These are phyloP conservation scores for Teleiodes luculella DNA, from an alignment of 2,888 invertebrate species.

Conservation along the genomic window DNA sequence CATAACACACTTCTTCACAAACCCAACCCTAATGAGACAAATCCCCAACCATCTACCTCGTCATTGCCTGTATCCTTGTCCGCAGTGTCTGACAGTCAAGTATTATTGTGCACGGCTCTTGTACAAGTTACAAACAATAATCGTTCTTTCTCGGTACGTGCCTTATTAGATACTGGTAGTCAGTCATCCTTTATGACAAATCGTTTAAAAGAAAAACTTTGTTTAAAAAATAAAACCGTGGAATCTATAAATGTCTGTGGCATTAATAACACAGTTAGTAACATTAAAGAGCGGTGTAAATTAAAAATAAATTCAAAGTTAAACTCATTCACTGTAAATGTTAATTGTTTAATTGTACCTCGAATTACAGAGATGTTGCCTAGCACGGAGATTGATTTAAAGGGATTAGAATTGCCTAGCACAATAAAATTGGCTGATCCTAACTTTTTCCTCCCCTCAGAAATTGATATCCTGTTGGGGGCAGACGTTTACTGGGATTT, in stretches of 20 bases:
- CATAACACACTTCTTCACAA: constrained; percentile 10
- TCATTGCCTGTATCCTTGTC: not conserved
- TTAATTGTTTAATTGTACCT: constrained; percentile 4
- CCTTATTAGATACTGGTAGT: constrained; percentile 5
- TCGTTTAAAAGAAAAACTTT: not conserved
- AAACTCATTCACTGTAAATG: not conserved
- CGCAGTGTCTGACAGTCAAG: not conserved
- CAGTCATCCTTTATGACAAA: constrained; percentile 12
- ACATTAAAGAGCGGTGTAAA: constrained; percentile 11
- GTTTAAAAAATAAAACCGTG: not conserved
- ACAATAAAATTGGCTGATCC: constrained; percentile 22
- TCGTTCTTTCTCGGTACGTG: not conserved
- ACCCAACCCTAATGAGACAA: not conserved
- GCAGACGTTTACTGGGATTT: constrained; percentile 24
- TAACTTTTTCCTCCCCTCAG: constrained; percentile 17
- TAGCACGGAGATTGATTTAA: constrained; percentile 6
- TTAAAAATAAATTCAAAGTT: not conserved
- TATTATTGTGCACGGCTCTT: constrained; percentile 1
- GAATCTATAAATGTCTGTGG: constrained; percentile 11
- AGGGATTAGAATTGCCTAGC: constrained; percentile 12
- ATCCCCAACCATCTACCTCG: not conserved
- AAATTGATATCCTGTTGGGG: constrained; percentile 22
- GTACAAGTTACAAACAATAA: not conserved
- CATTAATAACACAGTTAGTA: constrained; percentile 11
- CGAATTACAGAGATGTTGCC: constrained; percentile 21